Evolutionary conservation across 2,797 vertebrate genomes (phyloP).

Genomic region (Pangasius larnaudii): DNA sequence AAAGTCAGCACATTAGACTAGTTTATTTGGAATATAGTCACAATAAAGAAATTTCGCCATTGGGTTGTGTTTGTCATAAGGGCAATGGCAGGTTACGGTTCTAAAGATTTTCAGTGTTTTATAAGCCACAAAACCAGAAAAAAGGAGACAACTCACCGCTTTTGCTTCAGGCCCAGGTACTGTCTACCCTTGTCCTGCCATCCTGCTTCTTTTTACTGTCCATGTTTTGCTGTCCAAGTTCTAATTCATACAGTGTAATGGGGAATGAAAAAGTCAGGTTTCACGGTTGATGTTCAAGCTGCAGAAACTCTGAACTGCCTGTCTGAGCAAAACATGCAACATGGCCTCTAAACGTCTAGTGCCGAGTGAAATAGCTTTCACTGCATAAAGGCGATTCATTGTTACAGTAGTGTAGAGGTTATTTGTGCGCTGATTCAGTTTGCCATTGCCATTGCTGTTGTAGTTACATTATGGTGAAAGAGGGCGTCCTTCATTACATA

Average conservation of each 20-base stretch:
- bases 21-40: not conserved
- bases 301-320: not conserved
- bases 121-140: not conserved
- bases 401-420: not conserved
- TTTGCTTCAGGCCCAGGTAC: not conserved
- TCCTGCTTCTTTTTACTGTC: not conserved
- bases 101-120: not conserved
- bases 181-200: not conserved
- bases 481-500: constrained; percentile 10
- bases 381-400: not conserved
- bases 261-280: not conserved
- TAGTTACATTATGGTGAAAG: not conserved
- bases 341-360: not conserved
- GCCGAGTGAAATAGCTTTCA: not conserved
- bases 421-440: not conserved
- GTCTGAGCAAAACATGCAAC: not conserved
- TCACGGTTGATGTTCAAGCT: not conserved
- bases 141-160: not conserved
- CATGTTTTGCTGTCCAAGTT: not conserved
- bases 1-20: not conserved
- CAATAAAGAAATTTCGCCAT: not conserved
- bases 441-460: not conserved
- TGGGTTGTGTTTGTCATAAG: not conserved
- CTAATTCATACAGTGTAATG: not conserved
- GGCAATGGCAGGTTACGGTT: not conserved